Evolutionary conservation across 2,113 vertebrate genomes (phyloP).

Genomic region (Menidia beryllina): DNA sequence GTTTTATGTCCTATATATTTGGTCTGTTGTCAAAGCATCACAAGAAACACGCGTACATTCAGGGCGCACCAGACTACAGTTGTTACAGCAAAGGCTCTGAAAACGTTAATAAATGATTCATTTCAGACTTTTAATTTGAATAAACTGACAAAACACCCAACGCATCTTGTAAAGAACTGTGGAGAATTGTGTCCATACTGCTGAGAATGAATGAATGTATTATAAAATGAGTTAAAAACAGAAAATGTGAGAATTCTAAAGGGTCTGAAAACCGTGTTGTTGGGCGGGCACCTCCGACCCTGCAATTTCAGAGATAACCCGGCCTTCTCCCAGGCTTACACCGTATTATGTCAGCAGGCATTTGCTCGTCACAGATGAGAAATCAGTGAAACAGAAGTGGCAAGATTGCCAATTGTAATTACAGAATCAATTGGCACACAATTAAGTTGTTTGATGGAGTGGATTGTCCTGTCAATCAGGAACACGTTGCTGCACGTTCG

Average conservation of each 20-base stretch:
- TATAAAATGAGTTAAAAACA: not conserved
- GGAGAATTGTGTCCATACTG: not conserved
- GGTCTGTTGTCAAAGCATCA: not conserved
- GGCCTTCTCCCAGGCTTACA: not conserved
- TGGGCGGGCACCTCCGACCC: not conserved
- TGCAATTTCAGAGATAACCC: slow-evolving; percentile 12
- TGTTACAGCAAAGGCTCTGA: not conserved
- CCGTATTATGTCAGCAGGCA: slow-evolving; percentile 54
- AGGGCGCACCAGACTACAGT: too few species aligned
- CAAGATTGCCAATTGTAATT: slow-evolving; percentile 76
- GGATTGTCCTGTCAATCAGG: slow-evolving; percentile 75
- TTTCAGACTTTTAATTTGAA: not conserved
- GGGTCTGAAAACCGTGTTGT: not conserved
- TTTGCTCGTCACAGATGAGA: slow-evolving; percentile 54
- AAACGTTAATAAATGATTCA: not conserved
- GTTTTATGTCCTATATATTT: too few species aligned
- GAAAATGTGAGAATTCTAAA: not conserved
- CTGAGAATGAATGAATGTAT: not conserved
- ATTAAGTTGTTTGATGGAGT: slow-evolving; percentile 77
- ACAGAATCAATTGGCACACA: slow-evolving; percentile 73
- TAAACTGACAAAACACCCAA: too few species aligned
- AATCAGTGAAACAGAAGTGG: slow-evolving; percentile 66
- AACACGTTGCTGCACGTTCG: slow-evolving; percentile 28
- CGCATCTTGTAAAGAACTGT: not conserved
- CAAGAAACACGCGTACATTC: not conserved